Base-by-base conservation (phyloP, 2,113 vertebrate genomes). In the Neodon shergylaensis region DNA sequence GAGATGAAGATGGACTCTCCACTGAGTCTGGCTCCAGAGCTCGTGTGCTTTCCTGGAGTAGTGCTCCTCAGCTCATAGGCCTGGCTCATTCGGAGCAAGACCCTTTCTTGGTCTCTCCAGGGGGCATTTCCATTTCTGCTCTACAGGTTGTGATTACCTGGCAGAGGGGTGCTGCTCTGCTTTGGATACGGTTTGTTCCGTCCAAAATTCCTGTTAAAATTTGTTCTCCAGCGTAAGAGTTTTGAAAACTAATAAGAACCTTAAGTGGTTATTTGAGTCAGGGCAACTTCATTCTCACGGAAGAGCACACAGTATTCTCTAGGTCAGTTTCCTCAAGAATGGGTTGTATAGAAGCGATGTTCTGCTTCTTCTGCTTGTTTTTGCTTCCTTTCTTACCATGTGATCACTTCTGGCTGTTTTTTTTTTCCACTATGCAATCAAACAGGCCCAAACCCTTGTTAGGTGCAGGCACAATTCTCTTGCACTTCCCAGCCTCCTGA, bases 41-140 rank as follows among this genome's bases (percentile, higher is more conserved):
- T 9, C n/a, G 16, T 61, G 24, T 9, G 68, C 47, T 61, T 94
- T 85, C 73, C 61, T 73, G 26, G 16, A 42, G 36, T 31, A 8
- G 0, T 44, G 42, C 44, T 49, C 49, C 54, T 90, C 52, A 33
- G 76, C 7, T 63, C 72, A n/a, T 33, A 52, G 0, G 16, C 44
- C 86, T 82, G 49, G 24, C 22, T 44, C 22, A 10, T 0, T 1
- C 22, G 33, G 33, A 24, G 49, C 21, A 36, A 24, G 12, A 92
- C 58, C 63, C 52, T 65, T 52, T 70, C 39, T 65, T 91, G 36
- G 4, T 58, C 14, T 96, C 54, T 88, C 47, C 74, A 88, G 49
- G 72, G 26, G 65, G 63, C 44, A 26, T 93, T 81, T 87, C 78
- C 61, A 85, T 82, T 88, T 94, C 61, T 95, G 39, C 26, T 16